Base-by-base conservation (phyloP, 2,797 vertebrate species). In the Phoeniculus purpureus region DNA sequence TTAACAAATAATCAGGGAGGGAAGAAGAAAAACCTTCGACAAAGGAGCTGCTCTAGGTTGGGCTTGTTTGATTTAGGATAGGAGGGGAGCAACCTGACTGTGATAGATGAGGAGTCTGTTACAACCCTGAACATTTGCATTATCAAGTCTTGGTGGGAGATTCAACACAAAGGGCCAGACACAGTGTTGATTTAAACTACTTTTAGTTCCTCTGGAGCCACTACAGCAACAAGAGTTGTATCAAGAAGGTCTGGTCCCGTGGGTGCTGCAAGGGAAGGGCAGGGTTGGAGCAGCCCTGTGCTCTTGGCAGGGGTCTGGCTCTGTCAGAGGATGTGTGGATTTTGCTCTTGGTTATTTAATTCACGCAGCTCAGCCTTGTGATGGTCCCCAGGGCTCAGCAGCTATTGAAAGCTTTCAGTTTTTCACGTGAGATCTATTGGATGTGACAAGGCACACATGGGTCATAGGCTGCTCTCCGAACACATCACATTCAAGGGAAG, bases 111-210 rank as follows among this genome's bases (percentile, higher is more conserved):
- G 64, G 50, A 70, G 85, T 19, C 64, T 76, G 91, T 50, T 22
- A 9, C 0, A 7, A 93, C 92, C 89, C 14, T 0, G 15, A 81
- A 43, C 1, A 13, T 51, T 84, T 83, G 43, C 81, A 79, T 90
- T 90, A 81, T 87, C 90, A 94, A 85, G 47, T 62, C 86, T 90
- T 81, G 31, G n/a, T 47, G 76, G 64, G 37, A 94, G 88, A 90
- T 93, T 94, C 92, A 93, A 89, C 73, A 95, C 90, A 90, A 87
- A 92, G 17, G 56, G 59, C 62, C 62, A 94, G 93, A 89, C 77
- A 29, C 0, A 0, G 50, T 91, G 91, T 91, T 96, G 67, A 66
- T 94, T 94, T 94, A 92, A 95, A 79, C 56, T 64, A 81, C 85
- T 85, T 85, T 59, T 85, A 40, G 31, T 79, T 94, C 54, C 66